Evolutionary conservation across 2,113 vertebrate genomes (phyloP), one percentile per base, ranked within the genome.

Genomic region (Ovis canadensis): DNA sequence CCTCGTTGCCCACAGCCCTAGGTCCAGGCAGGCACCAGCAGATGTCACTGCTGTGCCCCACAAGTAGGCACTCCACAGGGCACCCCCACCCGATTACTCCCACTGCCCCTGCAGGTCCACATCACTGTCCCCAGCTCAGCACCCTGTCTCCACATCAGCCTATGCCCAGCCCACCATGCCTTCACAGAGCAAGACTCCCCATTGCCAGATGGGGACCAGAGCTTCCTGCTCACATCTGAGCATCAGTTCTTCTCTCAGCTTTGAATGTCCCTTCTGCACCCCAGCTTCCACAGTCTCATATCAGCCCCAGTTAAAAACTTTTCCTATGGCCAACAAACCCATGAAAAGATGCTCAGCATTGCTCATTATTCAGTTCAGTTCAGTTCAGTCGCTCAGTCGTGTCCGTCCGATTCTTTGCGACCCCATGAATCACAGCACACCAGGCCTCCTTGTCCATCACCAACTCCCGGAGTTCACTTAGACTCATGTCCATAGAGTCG

Each of bases 21-120:
- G 80, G 36, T 48, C 50, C 71, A 54, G 40, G 15, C 17, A 36
- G 59, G 52, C 23, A 15, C 45, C 16, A 27, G 6, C 2, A 31
- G 86, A 9, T 15, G 36, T 33, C 14, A 27, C 45, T 16, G 25
- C 19, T 6, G 6, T 16, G 40, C 13, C 27, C 36, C 57, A 57
- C 6, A 3, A 23, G 33, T 21, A 1, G 25, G n/a, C 1, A 1
- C 33, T 45, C 33, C 19, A 59, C 0, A 7, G 33, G 36, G 50
- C 52, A 48, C 50, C 33, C 13, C 48, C 25, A 54, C n/a, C 6
- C 4, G 1, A 14, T 25, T 13, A 52, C 33, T 17, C 62, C 13
- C 83, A 50, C 25, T 16, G 78, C 48, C 78, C 59, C 67, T 31
- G 64, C 31, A 82, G 14, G 40, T 17, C 81, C 71, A 33, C 6